Evolutionary conservation across 1,140 invertebrate genomes (phyloP).

Genomic region (Leptinotarsa undecemlineata): DNA sequence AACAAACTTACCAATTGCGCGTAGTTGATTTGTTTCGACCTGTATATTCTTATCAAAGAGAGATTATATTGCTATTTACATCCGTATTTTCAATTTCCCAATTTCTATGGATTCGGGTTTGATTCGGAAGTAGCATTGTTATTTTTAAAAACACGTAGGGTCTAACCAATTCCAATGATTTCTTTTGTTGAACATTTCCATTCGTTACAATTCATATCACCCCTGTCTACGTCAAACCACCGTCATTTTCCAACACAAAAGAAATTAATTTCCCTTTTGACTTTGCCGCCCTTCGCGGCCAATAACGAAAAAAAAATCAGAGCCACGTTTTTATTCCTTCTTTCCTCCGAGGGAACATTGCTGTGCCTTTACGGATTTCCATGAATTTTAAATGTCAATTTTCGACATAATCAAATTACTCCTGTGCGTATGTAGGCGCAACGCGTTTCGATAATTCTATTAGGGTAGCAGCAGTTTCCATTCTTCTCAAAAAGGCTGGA

Average conservation of each 20-base stretch:
- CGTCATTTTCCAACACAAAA: neutral
- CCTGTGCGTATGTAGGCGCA: neutral
- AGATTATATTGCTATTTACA: too few species aligned
- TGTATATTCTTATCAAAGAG: too few species aligned
- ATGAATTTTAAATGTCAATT: constrained; percentile 6
- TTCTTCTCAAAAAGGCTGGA: constrained; percentile 1
- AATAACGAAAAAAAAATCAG: constrained; percentile 4
- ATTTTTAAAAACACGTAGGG: too few species aligned
- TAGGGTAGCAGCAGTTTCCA: neutral
- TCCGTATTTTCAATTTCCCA: too few species aligned
- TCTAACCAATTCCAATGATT: too few species aligned
- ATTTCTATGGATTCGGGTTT: too few species aligned
- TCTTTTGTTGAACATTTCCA: too few species aligned
- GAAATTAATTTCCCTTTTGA: neutral
- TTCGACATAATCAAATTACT: constrained; percentile 1
- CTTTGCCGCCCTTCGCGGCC: neutral
- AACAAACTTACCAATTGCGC: too few species aligned
- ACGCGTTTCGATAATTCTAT: neutral
- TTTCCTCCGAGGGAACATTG: neutral
- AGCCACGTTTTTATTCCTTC: neutral
- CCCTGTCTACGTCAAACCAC: neutral
- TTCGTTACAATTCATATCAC: too few species aligned
- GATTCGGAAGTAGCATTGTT: too few species aligned
- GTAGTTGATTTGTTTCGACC: too few species aligned
- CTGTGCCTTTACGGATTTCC: neutral